Conservation (phyloP, 1,140 invertebrate genomes). For the Contarinia nasturtii region DNA sequence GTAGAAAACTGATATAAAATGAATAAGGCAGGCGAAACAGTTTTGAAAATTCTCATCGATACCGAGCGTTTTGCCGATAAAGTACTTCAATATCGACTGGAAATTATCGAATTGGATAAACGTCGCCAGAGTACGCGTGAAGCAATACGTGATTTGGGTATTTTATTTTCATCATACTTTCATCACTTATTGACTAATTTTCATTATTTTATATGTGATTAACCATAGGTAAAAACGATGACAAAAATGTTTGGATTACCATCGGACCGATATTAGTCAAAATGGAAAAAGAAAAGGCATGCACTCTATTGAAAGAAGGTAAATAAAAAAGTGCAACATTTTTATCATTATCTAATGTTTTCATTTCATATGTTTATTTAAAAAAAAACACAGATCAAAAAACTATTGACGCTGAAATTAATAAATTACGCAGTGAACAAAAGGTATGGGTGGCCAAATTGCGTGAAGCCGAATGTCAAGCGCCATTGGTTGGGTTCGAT, state of each 20-base stretch:
- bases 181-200: too few relatives aligned
- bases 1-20: background rate
- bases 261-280: conserved; percentile 59
- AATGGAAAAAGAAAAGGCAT: conserved; percentile 34
- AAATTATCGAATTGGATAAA: conserved; percentile 55
- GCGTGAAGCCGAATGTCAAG: conserved; percentile 48
- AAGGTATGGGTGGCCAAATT: conserved; percentile 57
- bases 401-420: conserved; percentile 49
- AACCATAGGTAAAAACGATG: conserved; percentile 28
- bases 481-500: conserved; percentile 49
- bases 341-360: too few relatives aligned
- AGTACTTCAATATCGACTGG: conserved; percentile 42
- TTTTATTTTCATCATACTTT: too few relatives aligned
- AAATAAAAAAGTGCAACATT: conserved; percentile 4
- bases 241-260: conserved; percentile 46
- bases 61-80: conserved; percentile 33
- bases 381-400: conserved; percentile 55
- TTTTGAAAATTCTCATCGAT: conserved; percentile 19
- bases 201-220: too few relatives aligned
- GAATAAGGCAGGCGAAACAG: too few relatives aligned
- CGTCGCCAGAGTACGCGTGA: conserved; percentile 58
- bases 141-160: conserved; percentile 45
- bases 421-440: conserved; percentile 47
- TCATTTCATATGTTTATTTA: conserved; percentile 7
- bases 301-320: conserved; percentile 47